phyloP scores from a whole-genome alignment of 2,797 vertebrate genomes.

The Brachymystax lenok region DNA sequence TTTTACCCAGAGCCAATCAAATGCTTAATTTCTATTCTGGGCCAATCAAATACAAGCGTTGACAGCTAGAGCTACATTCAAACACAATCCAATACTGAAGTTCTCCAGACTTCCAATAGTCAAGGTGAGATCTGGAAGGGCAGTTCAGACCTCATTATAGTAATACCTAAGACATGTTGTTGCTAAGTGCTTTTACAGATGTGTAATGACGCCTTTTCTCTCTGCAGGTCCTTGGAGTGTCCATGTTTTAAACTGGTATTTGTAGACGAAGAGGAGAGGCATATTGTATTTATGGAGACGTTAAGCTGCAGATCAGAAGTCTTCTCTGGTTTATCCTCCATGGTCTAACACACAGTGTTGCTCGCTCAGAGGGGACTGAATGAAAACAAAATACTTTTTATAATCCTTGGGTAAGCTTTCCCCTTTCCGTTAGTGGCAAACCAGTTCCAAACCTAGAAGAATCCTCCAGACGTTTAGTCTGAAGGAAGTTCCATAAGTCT shows the following conservation, averaged over 20 bases:
- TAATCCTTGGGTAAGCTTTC: conserved; percentile 82
- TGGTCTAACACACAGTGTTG: conserved; percentile 95
- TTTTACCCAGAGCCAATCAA: too few species aligned
- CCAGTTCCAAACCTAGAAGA: conserved; percentile 79
- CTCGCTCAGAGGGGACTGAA: conserved; percentile 90
- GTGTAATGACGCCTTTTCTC: conserved; percentile 52
- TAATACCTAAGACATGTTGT: conserved; percentile 12
- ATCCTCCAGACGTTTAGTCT: conserved; percentile 66
- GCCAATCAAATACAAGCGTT: too few species aligned
- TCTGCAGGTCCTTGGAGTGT: conserved; percentile 94
- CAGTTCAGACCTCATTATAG: not conserved
- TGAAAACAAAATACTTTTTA: conserved; percentile 78
- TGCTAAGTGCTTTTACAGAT: conserved; percentile 34
- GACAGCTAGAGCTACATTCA: too few species aligned
- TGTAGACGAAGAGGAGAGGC: conserved; percentile 84
- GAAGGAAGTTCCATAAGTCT: conserved; percentile 75
- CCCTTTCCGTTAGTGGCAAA: conserved; percentile 73
- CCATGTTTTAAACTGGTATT: conserved; percentile 94
- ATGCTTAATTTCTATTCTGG: too few species aligned
- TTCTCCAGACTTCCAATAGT: not conserved
- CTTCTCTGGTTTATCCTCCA: conserved; percentile 84
- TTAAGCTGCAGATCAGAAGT: conserved; percentile 91
- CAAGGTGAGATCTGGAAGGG: not conserved
- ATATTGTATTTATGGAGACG: conserved; percentile 88
- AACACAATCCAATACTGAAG: not conserved